These are phyloP conservation scores for Scomberomorus guttatus DNA, from an alignment of 2,797 vertebrate species.

Conservation along the genomic window DNA sequence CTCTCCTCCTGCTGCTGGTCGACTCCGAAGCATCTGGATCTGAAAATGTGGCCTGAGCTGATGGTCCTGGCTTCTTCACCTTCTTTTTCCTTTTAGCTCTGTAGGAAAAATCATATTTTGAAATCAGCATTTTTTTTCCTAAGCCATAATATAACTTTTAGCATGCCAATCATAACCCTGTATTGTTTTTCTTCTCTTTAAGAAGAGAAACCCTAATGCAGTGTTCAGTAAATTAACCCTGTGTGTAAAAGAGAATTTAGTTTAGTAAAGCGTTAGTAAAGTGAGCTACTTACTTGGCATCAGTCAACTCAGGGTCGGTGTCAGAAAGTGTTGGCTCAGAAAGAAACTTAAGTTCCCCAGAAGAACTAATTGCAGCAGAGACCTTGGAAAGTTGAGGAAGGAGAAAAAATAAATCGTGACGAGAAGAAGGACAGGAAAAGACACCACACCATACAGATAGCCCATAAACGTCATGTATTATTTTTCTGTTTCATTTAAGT, in stretches of 20 bases:
- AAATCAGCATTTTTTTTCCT: not conserved
- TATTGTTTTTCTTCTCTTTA: not conserved
- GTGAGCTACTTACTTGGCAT: conserved; percentile 84
- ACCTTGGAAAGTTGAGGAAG: conserved; percentile 80
- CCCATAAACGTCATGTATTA: not conserved
- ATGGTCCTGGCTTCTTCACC: conserved; percentile 77
- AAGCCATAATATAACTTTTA: not conserved
- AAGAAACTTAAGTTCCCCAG: conserved; percentile 86
- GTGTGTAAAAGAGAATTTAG: not conserved
- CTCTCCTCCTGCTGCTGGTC: conserved; percentile 76
- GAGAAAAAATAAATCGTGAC: not conserved
- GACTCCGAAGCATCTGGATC: conserved; percentile 58
- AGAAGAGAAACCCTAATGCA: not conserved
- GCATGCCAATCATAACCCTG: not conserved
- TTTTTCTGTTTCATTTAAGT: not conserved
- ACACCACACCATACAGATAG: conserved; percentile 9
- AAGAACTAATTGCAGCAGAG: conserved; percentile 86
- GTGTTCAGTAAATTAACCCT: not conserved
- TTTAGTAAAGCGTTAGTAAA: not conserved
- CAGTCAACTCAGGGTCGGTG: conserved; percentile 83
- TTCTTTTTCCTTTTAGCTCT: conserved; percentile 87
- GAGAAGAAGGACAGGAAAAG: conserved; percentile 10
- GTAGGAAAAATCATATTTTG: conserved; percentile 11
- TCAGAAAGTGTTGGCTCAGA: conserved; percentile 82
- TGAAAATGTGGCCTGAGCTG: conserved; percentile 56